Conservation (phyloP, 2,888 invertebrate species). For the Xylocampa areola region DNA sequence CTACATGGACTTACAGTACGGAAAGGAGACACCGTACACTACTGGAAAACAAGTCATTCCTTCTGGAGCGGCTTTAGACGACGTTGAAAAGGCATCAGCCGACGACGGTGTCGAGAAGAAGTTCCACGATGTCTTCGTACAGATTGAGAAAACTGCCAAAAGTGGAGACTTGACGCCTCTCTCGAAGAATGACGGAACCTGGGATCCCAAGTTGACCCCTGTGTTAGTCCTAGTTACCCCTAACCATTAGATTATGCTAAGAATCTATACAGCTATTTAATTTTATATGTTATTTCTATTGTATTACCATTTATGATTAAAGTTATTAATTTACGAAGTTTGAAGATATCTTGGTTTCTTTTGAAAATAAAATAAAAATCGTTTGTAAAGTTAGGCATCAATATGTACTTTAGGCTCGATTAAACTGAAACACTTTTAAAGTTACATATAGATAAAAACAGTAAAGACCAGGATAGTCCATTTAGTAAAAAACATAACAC, state of each 20-base stretch:
- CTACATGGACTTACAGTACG: conserved; percentile 82
- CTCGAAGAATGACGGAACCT: conserved; percentile 73
- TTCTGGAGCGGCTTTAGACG: conserved; percentile 67
- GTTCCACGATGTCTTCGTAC: conserved; percentile 74
- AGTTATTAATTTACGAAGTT: conserved; percentile 22
- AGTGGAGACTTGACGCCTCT: conserved; percentile 77
- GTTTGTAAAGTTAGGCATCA: too few relatives aligned
- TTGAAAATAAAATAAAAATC: too few relatives aligned
- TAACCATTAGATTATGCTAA: conserved; percentile 61
- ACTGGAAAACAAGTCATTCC: conserved; percentile 81
- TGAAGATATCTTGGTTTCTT: too few relatives aligned
- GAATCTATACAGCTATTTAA: conserved; percentile 51
- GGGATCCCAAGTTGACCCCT: conserved; percentile 79
- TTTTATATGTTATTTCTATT: conserved; percentile 44
- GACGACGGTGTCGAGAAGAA: conserved; percentile 70
- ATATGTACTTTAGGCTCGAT: too few relatives aligned
- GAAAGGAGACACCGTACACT: conserved; percentile 81
- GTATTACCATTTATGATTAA: conserved; percentile 40
- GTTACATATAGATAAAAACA: too few relatives aligned
- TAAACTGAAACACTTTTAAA: too few relatives aligned
- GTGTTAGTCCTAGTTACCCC: conserved; percentile 78
- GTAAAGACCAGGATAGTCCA: too few relatives aligned
- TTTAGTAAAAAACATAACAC: too few relatives aligned
- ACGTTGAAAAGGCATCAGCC: conserved; percentile 71
- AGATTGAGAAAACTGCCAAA: conserved; percentile 75